Base-by-base conservation (phyloP, 2,888 invertebrate genomes). In the Trilocha varians region DNA sequence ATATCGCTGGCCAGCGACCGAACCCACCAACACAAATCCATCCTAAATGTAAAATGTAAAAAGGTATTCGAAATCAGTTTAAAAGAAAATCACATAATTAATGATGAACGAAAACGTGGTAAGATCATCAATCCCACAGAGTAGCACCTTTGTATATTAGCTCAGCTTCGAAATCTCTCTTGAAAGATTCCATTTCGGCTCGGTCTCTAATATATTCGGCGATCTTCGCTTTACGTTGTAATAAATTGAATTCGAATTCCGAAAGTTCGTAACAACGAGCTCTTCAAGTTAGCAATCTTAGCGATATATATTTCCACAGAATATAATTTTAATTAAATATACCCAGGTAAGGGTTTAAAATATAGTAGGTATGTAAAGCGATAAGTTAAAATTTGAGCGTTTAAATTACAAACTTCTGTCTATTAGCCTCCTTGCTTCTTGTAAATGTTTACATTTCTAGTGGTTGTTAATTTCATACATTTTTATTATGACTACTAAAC, bases 11-110 rank as follows among this genome's bases (percentile, higher is more conserved):
- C 98, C 98, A 1, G 96, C 96, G 48, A 98, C 98, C 1, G 97
- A 98, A 0, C 98, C 99, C 34, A 99, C 99, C 56, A 99, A 83
- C 6, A 99, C 98, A 78, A 99, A 99, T 13, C 98, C 98, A 84
- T 99, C 99, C 91, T 96, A 77, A 2, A 9, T 11, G 13, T 36
- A 36, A 16, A 37, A 34, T 35, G 1, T 9, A 3, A 25, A 9
- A 4, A 25, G 25, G 11, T 25, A 11, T 9, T 11, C 6, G 25
- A 25, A n/a, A n/a, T n/a, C n/a, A n/a, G n/a, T n/a, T n/a, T n/a
- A n/a, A n/a, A n/a, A n/a, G n/a, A n/a, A n/a, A n/a, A n/a, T n/a
- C n/a, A n/a, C n/a, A n/a, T n/a, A n/a, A n/a, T n/a, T n/a, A n/a
- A n/a, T n/a, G n/a, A n/a, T n/a, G n/a, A 11, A 3, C 2, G 25